These are phyloP conservation scores for Xylota sylvarum DNA, from an alignment of 2,888 invertebrate genomes.

Conservation along the genomic window DNA sequence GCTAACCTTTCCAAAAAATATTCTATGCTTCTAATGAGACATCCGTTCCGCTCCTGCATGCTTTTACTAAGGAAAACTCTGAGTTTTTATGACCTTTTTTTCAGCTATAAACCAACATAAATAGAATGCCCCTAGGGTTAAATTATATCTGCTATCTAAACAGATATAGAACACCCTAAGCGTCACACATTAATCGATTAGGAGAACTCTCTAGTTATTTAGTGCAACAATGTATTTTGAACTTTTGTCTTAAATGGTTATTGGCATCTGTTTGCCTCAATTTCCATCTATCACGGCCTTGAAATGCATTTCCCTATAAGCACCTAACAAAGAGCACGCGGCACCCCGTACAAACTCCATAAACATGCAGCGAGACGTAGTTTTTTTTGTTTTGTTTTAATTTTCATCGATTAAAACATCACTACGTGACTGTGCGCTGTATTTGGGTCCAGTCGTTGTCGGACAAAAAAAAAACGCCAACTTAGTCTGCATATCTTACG, in stretches of 20 bases:
- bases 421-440: conserved; percentile 26
- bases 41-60: too few relatives aligned
- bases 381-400: background rate
- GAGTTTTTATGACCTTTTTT: too few relatives aligned
- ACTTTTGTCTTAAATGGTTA: background rate
- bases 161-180: too few relatives aligned
- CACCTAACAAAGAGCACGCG: conserved; percentile 25
- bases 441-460: conserved; percentile 18
- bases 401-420: conserved; percentile 21
- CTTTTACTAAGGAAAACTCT: too few relatives aligned
- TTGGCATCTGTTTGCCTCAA: background rate
- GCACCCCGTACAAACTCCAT: conserved; percentile 5
- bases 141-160: too few relatives aligned
- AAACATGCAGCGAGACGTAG: conserved; percentile 15
- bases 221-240: background rate
- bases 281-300: conserved; percentile 61
- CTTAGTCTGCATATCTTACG: conserved; percentile 15
- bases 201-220: background rate
- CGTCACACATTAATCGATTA: too few relatives aligned
- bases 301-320: conserved; percentile 60
- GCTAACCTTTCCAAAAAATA: too few relatives aligned
- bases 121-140: too few relatives aligned
- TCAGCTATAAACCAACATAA: too few relatives aligned
- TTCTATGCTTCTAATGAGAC: too few relatives aligned
- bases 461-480: conserved; percentile 38